Percentiles rank a stretch among this genome's conserved stretches.
phyloP scores from a whole-genome alignment of 2,113 vertebrate species.

The Octodon degus region DNA sequence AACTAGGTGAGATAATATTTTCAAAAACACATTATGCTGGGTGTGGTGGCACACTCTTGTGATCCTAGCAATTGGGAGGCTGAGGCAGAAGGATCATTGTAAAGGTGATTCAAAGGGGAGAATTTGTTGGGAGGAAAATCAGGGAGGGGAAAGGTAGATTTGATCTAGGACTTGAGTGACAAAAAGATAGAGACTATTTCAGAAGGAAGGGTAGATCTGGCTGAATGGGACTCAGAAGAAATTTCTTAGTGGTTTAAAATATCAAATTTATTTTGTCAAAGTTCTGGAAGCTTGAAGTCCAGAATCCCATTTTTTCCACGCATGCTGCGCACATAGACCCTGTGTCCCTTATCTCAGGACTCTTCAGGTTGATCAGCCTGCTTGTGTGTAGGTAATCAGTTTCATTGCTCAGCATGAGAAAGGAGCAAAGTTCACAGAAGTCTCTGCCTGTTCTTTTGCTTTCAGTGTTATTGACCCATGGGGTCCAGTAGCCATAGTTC shows the following conservation, averaged over 20 bases:
- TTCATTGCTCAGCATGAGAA: slow-evolving; percentile 8
- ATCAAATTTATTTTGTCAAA: neutral
- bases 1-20: too few relatives aligned
- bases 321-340: neutral
- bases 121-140: neutral
- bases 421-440: slow-evolving; percentile 11
- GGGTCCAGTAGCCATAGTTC: neutral
- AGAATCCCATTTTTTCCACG: neutral
- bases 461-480: neutral
- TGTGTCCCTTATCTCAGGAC: neutral
- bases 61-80: too few relatives aligned
- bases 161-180: neutral
- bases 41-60: too few relatives aligned
- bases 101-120: neutral
- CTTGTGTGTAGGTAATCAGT: neutral
- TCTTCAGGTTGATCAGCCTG: neutral
- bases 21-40: too few relatives aligned
- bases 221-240: neutral
- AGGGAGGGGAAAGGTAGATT: neutral
- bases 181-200: neutral
- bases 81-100: too few relatives aligned
- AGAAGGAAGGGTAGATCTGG: neutral
- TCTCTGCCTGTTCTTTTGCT: neutral
- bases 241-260: slow-evolving; percentile 4
- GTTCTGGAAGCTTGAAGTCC: neutral